Conservation (phyloP, 92 coral and sea anemone genomes). For the Plumapathes pennacea region DNA sequence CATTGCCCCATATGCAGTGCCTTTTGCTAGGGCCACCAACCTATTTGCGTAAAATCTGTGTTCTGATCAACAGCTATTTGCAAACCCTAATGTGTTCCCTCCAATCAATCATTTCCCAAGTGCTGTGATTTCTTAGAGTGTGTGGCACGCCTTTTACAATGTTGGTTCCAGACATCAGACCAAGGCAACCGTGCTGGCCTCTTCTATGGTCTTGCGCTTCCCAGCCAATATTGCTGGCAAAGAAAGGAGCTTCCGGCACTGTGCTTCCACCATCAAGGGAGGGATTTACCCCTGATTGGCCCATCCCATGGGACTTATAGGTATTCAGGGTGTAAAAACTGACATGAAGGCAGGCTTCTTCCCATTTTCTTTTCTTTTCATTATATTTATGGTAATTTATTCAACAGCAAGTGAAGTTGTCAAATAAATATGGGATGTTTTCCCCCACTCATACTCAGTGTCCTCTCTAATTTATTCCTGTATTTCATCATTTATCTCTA, state of each 20-base stretch:
- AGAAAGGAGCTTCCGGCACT: slow-evolving; percentile 33
- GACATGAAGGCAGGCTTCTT: not conserved
- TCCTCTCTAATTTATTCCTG: not conserved
- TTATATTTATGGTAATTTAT: not conserved
- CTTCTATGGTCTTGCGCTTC: slow-evolving; percentile 28
- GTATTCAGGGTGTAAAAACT: slow-evolving; percentile 29
- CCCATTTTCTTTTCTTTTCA: not conserved
- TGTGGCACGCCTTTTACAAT: slow-evolving; percentile 12
- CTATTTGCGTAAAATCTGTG: slow-evolving; percentile 37
- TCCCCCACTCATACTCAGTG: no score
- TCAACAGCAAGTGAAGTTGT: no score
- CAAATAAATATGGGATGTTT: no score
- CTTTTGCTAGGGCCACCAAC: slow-evolving; percentile 25
- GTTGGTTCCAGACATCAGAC: slow-evolving; percentile 58
- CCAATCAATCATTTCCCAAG: slow-evolving; percentile 26
- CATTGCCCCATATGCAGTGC: no score
- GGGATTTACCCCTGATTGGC: slow-evolving; percentile 30
- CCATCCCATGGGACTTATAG: slow-evolving; percentile 63
- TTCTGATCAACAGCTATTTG: slow-evolving; percentile 9
- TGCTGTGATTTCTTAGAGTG: slow-evolving; percentile 21
- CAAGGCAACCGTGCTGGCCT: slow-evolving; percentile 61
- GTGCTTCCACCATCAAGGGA: slow-evolving; percentile 25
- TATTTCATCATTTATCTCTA: no score
- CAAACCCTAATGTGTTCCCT: slow-evolving; percentile 42
- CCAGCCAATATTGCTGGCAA: slow-evolving; percentile 21